Base-by-base conservation (phyloP, 2,888 invertebrate species). In the Hemithea aestivaria region DNA sequence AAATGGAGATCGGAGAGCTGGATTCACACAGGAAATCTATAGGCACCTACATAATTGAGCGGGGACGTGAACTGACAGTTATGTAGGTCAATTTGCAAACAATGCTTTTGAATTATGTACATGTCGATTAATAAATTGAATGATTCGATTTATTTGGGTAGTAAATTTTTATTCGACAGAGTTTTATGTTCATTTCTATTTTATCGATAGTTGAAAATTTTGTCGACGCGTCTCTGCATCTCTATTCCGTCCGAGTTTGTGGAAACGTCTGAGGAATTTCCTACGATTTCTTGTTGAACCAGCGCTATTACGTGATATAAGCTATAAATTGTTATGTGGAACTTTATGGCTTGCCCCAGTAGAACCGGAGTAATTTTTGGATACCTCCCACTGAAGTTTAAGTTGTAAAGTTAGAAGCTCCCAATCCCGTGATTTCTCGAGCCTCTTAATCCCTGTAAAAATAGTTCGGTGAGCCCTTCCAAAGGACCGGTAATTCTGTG, bases 321-420 rank as follows among this genome's bases (percentile, higher is more conserved):
- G 34, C 45, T 31, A 45, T 45, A 45, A 45, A 45, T 40, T 37
- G 27, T 40, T 36, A 36, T 33, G 41, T 36, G 31, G 40, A 45
- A 27, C 35, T 45, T 40, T 45, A 45, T 40, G 20, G 31, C 40
- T 30, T 12, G 8, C 21, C 23, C 33, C 28, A 20, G 36, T 21
- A 32, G 35, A 32, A 36, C 3, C 16, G 16, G 5, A 16, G 16
- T 16, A 16, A 16, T 16, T 16, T 16, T 16, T 16, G 16, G 16
- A 16, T 16, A 16, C 5, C 8, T 9, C 27, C 28, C 10, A 9
- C 5, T 16, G n/a, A 32, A 35, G 21, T 35, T 35, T 9, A n/a
- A n/a, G 20, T 10, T 27, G n/a, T 21, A 22, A 31, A 31, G 27
- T 35, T 27, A 23, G 20, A 25, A 32, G 27, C 35, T 31, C 31